Conservation (phyloP, 2,113 vertebrate species). For the Leptobrachium ailaonicum region DNA sequence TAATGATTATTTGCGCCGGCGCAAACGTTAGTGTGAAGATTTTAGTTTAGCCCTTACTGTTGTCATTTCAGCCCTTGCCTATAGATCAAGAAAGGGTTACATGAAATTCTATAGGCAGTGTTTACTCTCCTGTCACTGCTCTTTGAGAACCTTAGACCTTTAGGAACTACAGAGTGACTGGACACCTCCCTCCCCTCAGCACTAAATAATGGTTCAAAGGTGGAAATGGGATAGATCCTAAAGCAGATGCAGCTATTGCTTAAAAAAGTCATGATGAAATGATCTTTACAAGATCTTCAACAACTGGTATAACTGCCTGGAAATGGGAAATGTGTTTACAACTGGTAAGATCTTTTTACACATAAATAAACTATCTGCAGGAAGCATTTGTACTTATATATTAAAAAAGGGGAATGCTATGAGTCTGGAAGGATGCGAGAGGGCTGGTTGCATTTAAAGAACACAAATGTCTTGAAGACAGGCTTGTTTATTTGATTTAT, state of each 20-base stretch:
- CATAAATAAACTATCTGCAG: neutral
- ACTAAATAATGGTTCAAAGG: conserved; percentile 24
- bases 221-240: conserved; percentile 24
- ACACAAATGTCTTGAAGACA: too few species aligned
- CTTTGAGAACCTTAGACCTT: conserved; percentile 45
- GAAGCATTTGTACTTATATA: too few species aligned
- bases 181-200: conserved; percentile 13
- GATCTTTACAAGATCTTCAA: neutral
- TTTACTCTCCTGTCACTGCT: conserved; percentile 18
- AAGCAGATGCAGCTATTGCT: conserved; percentile 17
- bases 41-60: too few species aligned
- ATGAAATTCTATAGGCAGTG: neutral
- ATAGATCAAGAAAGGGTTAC: too few species aligned
- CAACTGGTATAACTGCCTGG: conserved; percentile 3
- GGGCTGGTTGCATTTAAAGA: too few species aligned
- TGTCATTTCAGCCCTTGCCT: too few species aligned
- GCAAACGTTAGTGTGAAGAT: too few species aligned
- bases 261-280: conserved; percentile 20
- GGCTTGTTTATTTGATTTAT: too few species aligned
- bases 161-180: conserved; percentile 17
- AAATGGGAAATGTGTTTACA: neutral
- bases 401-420: too few species aligned
- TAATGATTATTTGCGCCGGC: too few species aligned
- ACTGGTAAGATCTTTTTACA: conserved; percentile 9
- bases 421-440: too few species aligned